Evolutionary conservation across 2,113 vertebrate genomes (phyloP), one percentile per base, ranked within the genome.

Genomic region (Naja naja): DNA sequence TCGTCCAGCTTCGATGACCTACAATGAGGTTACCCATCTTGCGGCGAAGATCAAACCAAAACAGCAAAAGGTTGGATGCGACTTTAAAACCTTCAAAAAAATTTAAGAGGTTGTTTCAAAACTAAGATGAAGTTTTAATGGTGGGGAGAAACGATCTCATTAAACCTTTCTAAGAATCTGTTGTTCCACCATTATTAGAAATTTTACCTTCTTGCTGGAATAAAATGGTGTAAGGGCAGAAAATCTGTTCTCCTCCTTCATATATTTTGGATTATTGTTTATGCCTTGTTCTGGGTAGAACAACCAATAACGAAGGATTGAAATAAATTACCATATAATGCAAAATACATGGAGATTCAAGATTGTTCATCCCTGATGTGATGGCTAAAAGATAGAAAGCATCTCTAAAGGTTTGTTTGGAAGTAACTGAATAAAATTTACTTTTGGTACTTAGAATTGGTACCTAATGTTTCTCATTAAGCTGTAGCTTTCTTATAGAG

Each of bases 1-100:
- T 94, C 98, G 99, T 86, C 99, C 99, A 5, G 97, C 98, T 81
- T 98, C 96, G 25, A 99, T 99, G 99, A 99, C 98, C 0, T 99
- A 99, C 0, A 98, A 99, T 93, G 98, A 99, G 45, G 98, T 98
- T 94, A 98, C 98, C 3, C 99, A 99, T 95, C 97, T 99, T 53
- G 96, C 98, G 4, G 99, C 99, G 3, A 99, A 97, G 97, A 99
- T 99, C 97, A 99, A 99, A 97, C 99, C 99, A 91, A 99, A 99
- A 95, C 99, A 99, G 95, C 99, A 99, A 96, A 98, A 98, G 98
- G 99, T 99, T 92, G 89, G 14, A 95, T 16, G 18, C 60, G 1
- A 0, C 91, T 91, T 91, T 52, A 87, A 47, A 54, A 27, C 23
- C 16, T 49, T 47, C 45, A 85, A 3, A 90, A 34, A 39, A 90